Base-by-base conservation (phyloP, 2,888 invertebrate species). In the Gastracanthus pulcherrimus region DNA sequence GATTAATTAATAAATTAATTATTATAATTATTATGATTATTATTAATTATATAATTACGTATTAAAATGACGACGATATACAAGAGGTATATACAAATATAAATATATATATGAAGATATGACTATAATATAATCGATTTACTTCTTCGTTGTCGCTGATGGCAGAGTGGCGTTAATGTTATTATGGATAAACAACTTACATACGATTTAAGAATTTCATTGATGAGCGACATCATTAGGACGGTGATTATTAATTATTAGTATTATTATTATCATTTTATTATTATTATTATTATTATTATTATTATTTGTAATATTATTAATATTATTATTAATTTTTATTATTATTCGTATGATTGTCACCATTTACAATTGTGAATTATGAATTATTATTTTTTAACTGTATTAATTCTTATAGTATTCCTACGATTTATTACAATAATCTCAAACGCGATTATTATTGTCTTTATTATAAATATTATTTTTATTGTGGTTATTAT, bases 81-180 rank as follows among this genome's bases (percentile, higher is more conserved):
- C 26, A 45, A 41, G 69, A 75, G 69, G 80, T 70, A 83, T 81
- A 82, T 82, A 83, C 81, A 83, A 79, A 83, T 83, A 79, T 77
- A 82, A 48, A 79, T 81, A 82, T 66, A 86, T 84, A 84, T 84
- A 86, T 86, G 85, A 85, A 84, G 67, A 66, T 81, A 74, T 81
- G 71, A 82, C 60, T 83, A 86, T 83, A 74, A 86, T 85, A 85
- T 86, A 84, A 86, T 78, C 70, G n/a, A 85, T 84, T 84, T 80
- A 86, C 85, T 89, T 90, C 89, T 89, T 90, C 89, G 89, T 90
- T 90, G 89, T 90, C 88, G 88, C 71, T 41, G 31, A 62, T 34
- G 34, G 34, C 26, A 77, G 48, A 81, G n/a, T 66, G 89, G 88
- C 89, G 89, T 91, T 90, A 89, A 91, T 90, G 89, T 91, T 91